Evolutionary conservation across 1,140 invertebrate species (phyloP).

Genomic region (Diprion similis): DNA sequence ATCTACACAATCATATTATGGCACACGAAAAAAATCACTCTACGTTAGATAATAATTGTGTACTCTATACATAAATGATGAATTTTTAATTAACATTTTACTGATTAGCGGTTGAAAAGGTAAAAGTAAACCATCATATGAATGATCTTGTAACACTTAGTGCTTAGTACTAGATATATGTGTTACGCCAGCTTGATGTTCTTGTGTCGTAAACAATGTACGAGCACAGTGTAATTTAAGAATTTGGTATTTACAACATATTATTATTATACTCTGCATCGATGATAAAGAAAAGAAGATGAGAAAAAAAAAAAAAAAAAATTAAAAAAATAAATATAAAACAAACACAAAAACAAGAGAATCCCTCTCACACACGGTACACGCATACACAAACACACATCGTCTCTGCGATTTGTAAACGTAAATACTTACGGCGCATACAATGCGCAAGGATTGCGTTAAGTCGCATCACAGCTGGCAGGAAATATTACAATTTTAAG

Average conservation of each 20-base stretch:
- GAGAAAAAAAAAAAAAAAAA: not conserved
- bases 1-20: conserved; percentile 4
- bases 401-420: not conserved
- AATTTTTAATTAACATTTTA: not conserved
- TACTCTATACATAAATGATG: not conserved
- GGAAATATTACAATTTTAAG: too few species aligned
- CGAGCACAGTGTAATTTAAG: conserved; percentile 3
- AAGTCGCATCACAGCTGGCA: too few species aligned
- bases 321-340: not conserved
- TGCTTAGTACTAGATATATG: not conserved
- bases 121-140: conserved; percentile 8
- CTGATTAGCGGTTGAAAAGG: not conserved
- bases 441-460: not conserved
- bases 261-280: not conserved
- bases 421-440: not conserved
- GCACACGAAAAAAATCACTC: not conserved
- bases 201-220: not conserved
- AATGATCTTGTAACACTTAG: not conserved
- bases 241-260: not conserved
- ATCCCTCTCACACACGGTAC: not conserved
- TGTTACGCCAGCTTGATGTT: not conserved
- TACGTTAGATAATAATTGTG: not conserved
- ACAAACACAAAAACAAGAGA: not conserved
- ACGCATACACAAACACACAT: not conserved
- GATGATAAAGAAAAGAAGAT: not conserved